Conservation (phyloP, 2,797 vertebrate genomes). For the Hyperoplus lanceolatus region DNA sequence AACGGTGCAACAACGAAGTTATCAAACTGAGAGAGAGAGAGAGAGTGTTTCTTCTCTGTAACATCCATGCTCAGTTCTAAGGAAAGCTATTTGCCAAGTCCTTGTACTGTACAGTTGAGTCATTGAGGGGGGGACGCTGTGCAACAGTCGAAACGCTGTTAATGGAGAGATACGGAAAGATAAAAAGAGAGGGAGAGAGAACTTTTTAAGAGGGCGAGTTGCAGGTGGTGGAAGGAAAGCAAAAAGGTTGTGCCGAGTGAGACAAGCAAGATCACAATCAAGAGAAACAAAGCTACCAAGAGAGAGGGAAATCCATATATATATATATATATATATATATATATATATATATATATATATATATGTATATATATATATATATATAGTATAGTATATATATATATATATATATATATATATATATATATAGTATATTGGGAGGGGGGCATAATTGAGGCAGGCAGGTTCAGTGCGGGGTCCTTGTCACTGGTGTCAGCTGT, state of each 20-base stretch:
- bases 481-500: slow-evolving; percentile 81
- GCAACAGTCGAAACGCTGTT: slow-evolving; percentile 91
- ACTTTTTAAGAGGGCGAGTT: slow-evolving; percentile 43
- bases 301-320: slow-evolving; percentile 74
- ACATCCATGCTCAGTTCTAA: slow-evolving; percentile 72
- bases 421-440: background rate
- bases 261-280: slow-evolving; percentile 69
- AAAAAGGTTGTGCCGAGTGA: slow-evolving; percentile 23
- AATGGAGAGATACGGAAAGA: slow-evolving; percentile 81
- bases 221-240: slow-evolving; percentile 32
- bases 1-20: slow-evolving; percentile 88
- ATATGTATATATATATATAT: slow-evolving; percentile 42
- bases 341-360: no score
- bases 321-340: background rate
- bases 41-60: slow-evolving; percentile 75
- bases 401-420: no score
- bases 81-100: slow-evolving; percentile 80
- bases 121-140: slow-evolving; percentile 59
- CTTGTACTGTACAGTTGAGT: slow-evolving; percentile 83
- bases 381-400: background rate
- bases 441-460: slow-evolving; percentile 64
- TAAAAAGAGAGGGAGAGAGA: slow-evolving; percentile 52
- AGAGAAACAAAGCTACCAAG: slow-evolving; percentile 63
- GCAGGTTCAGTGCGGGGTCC: slow-evolving; percentile 82
- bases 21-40: slow-evolving; percentile 80